Conservation (phyloP, 1,140 invertebrate species). For the Anastrepha ludens region DNA sequence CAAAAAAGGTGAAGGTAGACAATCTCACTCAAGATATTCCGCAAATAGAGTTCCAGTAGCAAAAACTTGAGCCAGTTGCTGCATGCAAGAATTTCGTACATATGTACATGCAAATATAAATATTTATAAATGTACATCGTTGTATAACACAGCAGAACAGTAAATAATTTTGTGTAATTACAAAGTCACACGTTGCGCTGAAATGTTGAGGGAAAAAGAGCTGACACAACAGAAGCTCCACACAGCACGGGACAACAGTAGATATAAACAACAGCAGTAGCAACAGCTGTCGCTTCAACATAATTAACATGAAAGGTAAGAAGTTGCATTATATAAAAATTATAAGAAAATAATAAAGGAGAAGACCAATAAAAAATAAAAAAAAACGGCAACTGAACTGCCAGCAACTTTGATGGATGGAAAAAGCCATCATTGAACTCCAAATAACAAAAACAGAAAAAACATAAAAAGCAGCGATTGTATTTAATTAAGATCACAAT, state of each 20-base stretch:
- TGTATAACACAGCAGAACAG: conserved; percentile 40
- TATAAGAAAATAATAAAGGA: not conserved
- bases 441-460: not conserved
- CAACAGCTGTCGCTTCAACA: conserved; percentile 40
- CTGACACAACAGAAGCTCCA: conserved; percentile 22
- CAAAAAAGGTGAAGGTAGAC: conserved; percentile 3
- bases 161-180: conserved; percentile 36
- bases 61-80: conserved; percentile 1
- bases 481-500: conserved; percentile 48
- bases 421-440: conserved; percentile 5
- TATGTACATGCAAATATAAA: not conserved
- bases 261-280: not conserved
- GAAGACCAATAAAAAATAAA: not conserved
- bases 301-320: conserved; percentile 36
- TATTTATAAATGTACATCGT: too few species aligned
- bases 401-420: not conserved
- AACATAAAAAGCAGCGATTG: not conserved
- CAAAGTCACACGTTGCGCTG: conserved; percentile 32
- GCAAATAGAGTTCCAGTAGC: not conserved
- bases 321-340: conserved; percentile 32
- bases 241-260: not conserved
- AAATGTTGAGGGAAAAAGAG: conserved; percentile 1
- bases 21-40: not conserved
- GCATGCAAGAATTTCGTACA: not conserved
- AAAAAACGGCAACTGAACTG: not conserved